Evolutionary conservation across 2,888 invertebrate genomes (phyloP), one percentile per base, ranked within the genome.

Genomic region (Aphodius sticticus): DNA sequence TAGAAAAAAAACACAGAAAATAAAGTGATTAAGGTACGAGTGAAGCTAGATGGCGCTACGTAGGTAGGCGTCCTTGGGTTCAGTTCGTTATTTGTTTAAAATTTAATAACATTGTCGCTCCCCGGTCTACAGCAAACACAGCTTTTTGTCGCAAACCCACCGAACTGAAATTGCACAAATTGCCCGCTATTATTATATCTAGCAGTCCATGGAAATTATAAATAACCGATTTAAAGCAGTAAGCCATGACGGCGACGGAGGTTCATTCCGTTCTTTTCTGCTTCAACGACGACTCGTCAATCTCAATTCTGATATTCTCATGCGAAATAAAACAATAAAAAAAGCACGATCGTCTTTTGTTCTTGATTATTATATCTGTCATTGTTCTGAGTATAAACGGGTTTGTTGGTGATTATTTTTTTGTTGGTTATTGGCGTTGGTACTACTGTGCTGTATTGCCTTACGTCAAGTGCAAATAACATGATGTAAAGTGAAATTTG

Each of bases 201-300:
- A 69, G 77, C 69, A 77, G 70, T 69, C 77, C 77, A 35, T 77
- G 69, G 70, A 77, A 77, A 53, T 53, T 53, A 53, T 53, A 53
- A 53, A 53, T 69, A 77, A 77, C 70, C 70, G 35, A 70, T 35
- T 69, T 77, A 36, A 77, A 77, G 69, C 69, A 77, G 69, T 77
- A 77, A 36, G 77, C 77, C 77, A 36, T 77, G 77, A 70, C 77
- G 26, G 12, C 53, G 53, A 53, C 53, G 53, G 53, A 7, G 7
- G 53, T 53, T 1, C 12, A 12, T 7, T 53, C 1, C 7, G 9
- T 53, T 53, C 7, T 53, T 53, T 53, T 53, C 53, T 53, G 53
- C 9, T 53, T 5, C 9, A 53, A 53, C 53, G 53, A 53, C 7
- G 12, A 7, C 53, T 53, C 12, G 0, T 53, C 53, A 53, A 53